Base-by-base conservation (phyloP, 2,888 invertebrate genomes). In the Drosophila tanythrix region DNA sequence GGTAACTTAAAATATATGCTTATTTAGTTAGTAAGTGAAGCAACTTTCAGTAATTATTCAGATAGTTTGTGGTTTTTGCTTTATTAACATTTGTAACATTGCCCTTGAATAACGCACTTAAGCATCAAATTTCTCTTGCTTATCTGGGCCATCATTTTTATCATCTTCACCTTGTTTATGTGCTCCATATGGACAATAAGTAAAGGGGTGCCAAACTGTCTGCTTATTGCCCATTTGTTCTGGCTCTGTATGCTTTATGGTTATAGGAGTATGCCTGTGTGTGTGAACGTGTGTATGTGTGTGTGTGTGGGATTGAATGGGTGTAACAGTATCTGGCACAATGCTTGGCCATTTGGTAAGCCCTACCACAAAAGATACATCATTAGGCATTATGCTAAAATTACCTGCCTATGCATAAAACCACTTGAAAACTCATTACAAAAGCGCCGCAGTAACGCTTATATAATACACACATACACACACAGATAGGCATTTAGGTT, bases 381-480 rank as follows among this genome's bases (percentile, higher is more conserved):
- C 85, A 88, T 86, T 86, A 88, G 89, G 84, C 62, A 83, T 86
- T 88, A 89, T 87, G 82, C 63, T 68, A 73, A 86, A 87, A 86
- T 89, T 87, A 89, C 85, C 89, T 87, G 74, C 84, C 87, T 86
- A 87, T 88, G 88, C 85, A 88, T 83, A 82, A 87, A 86, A 88
- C 89, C 89, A 86, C 85, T 86, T 86, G 87, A 86, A 86, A 86
- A 86, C 85, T 86, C 85, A 86, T 86, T 86, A 86, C 87, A 82
- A 76, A 77, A 74, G 79, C 83, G 59, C 56, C 73, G 70, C 65
- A 73, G 67, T 59, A 70, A 52, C 63, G 59, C 65, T 76, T 59
- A 67, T 57, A 69, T 53, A 64, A 68, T 43, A 64, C 56, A 68
- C 59, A 48, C 59, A 57, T 46, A 51, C 56, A 70, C 31, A 64